Evolutionary conservation across 1,140 invertebrate species (phyloP), one percentile per base, ranked within the genome.

Genomic region (silkworm (Bombyx mori)): DNA sequence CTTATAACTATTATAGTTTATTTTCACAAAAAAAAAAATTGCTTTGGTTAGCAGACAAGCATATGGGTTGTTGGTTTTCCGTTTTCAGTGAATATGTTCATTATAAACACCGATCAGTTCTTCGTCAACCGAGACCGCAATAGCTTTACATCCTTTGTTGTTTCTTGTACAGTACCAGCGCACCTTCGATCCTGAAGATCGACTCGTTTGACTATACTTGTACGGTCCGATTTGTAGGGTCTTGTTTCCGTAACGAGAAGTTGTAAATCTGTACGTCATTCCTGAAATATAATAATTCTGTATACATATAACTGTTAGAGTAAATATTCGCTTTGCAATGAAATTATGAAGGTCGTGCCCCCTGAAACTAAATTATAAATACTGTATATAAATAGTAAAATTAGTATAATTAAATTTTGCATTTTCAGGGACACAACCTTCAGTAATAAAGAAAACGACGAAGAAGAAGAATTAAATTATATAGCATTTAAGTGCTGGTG

Each of bases 81-180:
- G 12, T 18, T 35, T 42, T 42, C 35, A 52, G 9, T 52, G 51
- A 26, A n/a, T 42, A 52, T 52, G 51, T 52, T 10, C 6, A 42
- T 52, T 52, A n/a, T 52, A 42, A 7, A 52, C 26, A 42, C 7
- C 35, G 35, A 52, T 42, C 8, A 52, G 10, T 26, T 52, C 35
- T 8, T 73, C 54, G 4, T 71, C 56, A 10, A 56, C 42, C 8
- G 72, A 70, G 44, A 61, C 51, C 3, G 71, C 50, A 42, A 60
- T 69, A 7, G 73, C 73, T 43, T 55, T 64, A 45, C 75, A 78
- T 2, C 66, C 60, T 0, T 51, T 49, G 6, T 60, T 53, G 10
- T 61, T 60, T 42, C 26, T 22, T 42, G 26, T 22, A 42, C 57
- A 63, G 8, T 9, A 6, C 61, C 61, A 63, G 7, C 53, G 54